Conservation (phyloP, 2,797 vertebrate genomes). For the Sebastes vulpes region DNA sequence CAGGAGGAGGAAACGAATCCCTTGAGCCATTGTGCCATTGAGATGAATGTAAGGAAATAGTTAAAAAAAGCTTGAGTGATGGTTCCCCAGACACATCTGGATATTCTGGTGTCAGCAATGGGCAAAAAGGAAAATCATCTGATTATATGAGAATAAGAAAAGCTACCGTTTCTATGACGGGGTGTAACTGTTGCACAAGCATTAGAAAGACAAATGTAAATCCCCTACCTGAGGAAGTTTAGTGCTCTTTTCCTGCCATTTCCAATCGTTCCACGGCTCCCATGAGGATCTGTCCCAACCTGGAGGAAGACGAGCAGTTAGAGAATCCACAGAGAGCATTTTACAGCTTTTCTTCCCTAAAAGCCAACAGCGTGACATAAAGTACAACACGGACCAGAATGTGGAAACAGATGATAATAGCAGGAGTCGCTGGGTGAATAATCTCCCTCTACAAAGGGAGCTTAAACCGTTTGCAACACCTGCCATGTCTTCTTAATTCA, state of each 20-base stretch:
- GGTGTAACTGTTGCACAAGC: background rate
- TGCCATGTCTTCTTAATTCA: constrained; percentile 34
- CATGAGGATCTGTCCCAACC: constrained; percentile 36
- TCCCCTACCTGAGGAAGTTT: constrained; percentile 49
- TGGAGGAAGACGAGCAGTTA: constrained; percentile 42
- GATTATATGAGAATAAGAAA: background rate
- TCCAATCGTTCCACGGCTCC: constrained; percentile 38
- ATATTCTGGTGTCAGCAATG: background rate
- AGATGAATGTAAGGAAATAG: constrained; percentile 39
- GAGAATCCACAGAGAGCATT: background rate
- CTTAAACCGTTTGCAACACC: constrained; percentile 16
- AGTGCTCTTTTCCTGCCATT: constrained; percentile 24
- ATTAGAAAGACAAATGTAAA: background rate
- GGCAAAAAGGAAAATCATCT: background rate
- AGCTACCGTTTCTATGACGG: background rate
- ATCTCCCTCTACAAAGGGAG: background rate
- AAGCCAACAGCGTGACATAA: background rate
- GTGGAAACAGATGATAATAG: constrained; percentile 14
- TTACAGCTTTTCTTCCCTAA: background rate
- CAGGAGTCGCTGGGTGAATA: background rate
- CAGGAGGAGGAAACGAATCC: constrained; percentile 48
- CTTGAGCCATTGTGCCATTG: constrained; percentile 39
- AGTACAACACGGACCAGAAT: background rate
- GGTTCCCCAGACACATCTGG: background rate
- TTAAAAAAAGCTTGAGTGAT: background rate